Evolutionary conservation across 2,113 vertebrate species (phyloP).

Genomic region (Odobenus rosmarus): DNA sequence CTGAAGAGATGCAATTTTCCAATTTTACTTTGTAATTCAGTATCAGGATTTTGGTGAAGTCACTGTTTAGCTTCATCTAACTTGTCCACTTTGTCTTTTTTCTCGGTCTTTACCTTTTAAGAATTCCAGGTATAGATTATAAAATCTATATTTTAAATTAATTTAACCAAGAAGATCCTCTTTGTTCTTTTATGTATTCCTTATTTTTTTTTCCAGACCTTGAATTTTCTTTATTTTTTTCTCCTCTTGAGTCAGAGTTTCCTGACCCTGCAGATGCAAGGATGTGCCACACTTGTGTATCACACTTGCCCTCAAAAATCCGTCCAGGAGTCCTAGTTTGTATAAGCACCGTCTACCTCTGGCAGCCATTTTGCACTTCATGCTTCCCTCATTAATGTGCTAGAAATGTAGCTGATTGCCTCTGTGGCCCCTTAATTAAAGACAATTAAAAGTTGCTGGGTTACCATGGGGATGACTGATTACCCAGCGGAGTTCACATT

Average conservation of each 20-base stretch:
- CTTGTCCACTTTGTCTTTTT: background rate
- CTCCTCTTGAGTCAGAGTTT: background rate
- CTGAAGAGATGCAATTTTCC: background rate
- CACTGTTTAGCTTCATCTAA: background rate
- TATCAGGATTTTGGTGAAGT: background rate
- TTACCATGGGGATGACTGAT: constrained; percentile 80
- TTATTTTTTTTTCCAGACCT: background rate
- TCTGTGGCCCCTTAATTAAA: constrained; percentile 80
- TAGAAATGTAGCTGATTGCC: constrained; percentile 70
- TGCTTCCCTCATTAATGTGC: constrained; percentile 69
- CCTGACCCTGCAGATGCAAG: background rate
- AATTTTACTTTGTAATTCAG: background rate
- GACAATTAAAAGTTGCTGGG: constrained; percentile 81
- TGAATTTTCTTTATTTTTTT: background rate
- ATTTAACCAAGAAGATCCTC: background rate
- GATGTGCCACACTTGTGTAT: background rate
- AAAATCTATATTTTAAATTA: background rate
- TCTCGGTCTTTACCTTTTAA: background rate
- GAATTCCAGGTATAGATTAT: background rate
- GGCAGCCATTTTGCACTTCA: constrained; percentile 66
- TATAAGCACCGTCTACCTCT: background rate
- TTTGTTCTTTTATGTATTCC: background rate
- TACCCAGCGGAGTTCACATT: constrained; percentile 75
- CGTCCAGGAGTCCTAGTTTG: background rate
- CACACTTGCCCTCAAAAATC: background rate